Base-by-base conservation (phyloP, 2,888 invertebrate genomes). In the Shargacucullia verbasci region DNA sequence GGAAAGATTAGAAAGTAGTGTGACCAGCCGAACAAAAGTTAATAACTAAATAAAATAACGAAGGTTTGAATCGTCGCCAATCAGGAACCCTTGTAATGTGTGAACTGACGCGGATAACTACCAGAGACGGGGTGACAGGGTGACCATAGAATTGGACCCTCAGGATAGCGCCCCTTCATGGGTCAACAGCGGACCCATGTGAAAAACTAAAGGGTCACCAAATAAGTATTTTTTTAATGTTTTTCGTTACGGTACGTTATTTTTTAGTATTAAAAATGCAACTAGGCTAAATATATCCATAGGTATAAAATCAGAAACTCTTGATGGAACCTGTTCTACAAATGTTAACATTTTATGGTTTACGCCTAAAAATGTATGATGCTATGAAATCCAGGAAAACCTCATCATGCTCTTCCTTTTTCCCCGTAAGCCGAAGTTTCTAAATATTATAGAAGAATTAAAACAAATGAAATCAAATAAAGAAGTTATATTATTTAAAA, bases 51-150 rank as follows among this genome's bases (percentile, higher is more conserved):
- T 69, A 74, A 77, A 75, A 71, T 63, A 61, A 57, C 60, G 67
- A 54, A 64, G 63, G 54, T 57, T 53, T 49, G 62, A 77, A 77
- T 77, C 72, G 60, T 71, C 60, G 62, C 58, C 66, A 76, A 78
- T 76, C 79, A 74, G 65, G 59, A 66, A 60, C 76, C 79, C 80
- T 76, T 70, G 70, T 80, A 81, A 77, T 77, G 75, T 49, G 79
- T 71, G 73, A 67, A 78, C 70, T 77, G 83, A 78, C 73, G 82
- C 81, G 80, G 64, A 70, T 72, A 76, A 70, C 73, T 70, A 67
- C 59, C 58, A 59, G 61, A 71, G 74, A 71, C 72, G 62, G 76
- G 69, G 59, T 71, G 75, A 71, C 73, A 61, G 74, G 69, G 65
- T 71, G 75, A 67, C 63, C 61, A 66, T 54, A 64, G 39, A 49